Base-by-base conservation (phyloP, 2,113 vertebrate genomes). In the Neogale vison region DNA sequence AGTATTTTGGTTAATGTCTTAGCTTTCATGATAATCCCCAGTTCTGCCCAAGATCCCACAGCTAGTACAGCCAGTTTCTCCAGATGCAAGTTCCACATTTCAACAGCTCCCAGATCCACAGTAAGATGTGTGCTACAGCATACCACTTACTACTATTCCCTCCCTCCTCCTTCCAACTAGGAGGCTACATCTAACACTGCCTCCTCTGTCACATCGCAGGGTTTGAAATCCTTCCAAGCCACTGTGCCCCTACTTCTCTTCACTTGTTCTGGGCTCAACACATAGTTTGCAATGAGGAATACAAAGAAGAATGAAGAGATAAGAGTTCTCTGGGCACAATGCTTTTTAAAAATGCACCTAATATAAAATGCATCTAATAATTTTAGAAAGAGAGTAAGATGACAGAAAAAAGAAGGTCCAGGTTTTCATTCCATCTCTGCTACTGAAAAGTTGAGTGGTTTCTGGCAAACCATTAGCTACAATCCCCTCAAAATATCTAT, bases 381-480 rank as follows among this genome's bases (percentile, higher is more conserved):
- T 57, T 88, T 91, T 71, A 94, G 36, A 81, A 87, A 96, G 81
- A 42, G 7, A 90, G 11, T 57, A 85, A 71, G 82, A 92, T 36
- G 31, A 89, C 18, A 57, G 55, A 34, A 72, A 83, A 83, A 63
- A 65, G 9, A 77, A 2, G n/a, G 31, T 72, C 20, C 34, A 86
- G 15, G 81, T 47, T 76, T 72, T 93, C 42, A 34, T 17, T 2
- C 29, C 42, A 71, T 50, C 65, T 63, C 20, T 67, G n/a, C 17
- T 59, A 61, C 63, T 85, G 23, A 82, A 92, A 1, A 96, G 34
- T 29, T 74, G 18, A 93, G 36, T 84, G 34, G 36, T 80, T 96
- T 95, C 61, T 84, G 45, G 42, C 7, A 63, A 80, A 89, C 72
- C n/a, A 65, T 63, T 59, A 85, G 71, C 71, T 69, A 79, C 4